These are phyloP conservation scores for Equus quagga DNA, from an alignment of 2,113 vertebrate species.

Conservation along the genomic window DNA sequence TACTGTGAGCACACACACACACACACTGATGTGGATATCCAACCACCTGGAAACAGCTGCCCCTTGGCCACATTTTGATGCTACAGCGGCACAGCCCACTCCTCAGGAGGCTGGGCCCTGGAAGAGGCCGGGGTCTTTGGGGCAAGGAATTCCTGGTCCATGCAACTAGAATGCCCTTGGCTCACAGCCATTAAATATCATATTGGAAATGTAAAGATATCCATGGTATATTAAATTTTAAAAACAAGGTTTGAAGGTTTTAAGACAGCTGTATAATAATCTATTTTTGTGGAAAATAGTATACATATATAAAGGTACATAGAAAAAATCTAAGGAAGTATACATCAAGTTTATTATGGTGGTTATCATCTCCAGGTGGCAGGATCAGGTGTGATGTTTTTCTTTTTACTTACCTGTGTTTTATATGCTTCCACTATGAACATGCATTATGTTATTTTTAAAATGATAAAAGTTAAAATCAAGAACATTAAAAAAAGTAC, in stretches of 20 bases:
- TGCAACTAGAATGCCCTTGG: neutral
- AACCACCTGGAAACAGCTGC: neutral
- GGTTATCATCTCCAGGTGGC: neutral
- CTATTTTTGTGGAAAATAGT: conserved; percentile 23
- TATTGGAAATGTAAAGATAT: neutral
- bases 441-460: neutral
- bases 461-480: conserved; percentile 33
- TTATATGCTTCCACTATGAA: conserved; percentile 31
- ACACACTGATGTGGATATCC: neutral
- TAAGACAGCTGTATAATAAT: neutral
- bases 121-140: neutral
- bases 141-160: neutral
- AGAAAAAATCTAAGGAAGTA: neutral
- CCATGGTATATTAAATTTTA: neutral
- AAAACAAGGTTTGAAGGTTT: neutral
- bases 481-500: conserved; percentile 41
- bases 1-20: neutral
- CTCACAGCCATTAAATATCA: neutral
- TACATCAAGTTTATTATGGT: neutral
- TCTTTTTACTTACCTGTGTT: conserved; percentile 32
- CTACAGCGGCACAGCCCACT: neutral
- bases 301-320: neutral
- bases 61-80: neutral
- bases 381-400: neutral
- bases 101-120: neutral